Conservation (phyloP, 2,113 vertebrate species). For the Osmerus mordax region DNA sequence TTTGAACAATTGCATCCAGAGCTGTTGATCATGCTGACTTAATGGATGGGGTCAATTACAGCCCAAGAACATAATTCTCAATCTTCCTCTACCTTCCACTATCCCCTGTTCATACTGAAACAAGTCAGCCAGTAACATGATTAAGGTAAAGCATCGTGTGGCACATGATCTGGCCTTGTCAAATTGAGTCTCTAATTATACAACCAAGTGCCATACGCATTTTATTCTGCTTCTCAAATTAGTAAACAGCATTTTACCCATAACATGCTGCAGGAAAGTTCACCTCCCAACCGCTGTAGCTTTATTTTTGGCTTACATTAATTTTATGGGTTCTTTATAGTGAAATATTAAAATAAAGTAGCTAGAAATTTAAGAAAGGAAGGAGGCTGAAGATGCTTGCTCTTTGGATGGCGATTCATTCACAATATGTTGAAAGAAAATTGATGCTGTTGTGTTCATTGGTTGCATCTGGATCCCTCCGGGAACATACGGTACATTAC, state of each 20-base stretch:
- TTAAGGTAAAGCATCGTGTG: conserved; percentile 32
- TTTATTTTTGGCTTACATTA: too few species aligned
- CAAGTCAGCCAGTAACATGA: conserved; percentile 37
- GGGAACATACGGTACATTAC: too few species aligned
- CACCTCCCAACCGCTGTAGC: neutral
- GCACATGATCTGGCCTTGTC: conserved; percentile 56
- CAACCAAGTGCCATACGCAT: conserved; percentile 51
- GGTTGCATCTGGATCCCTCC: too few species aligned
- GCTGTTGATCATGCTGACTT: neutral
- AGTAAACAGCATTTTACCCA: conserved; percentile 51
- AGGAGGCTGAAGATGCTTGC: too few species aligned
- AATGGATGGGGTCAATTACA: neutral
- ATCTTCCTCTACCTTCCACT: neutral
- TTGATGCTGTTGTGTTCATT: too few species aligned
- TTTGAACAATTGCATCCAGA: neutral
- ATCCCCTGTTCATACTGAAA: conserved; percentile 3
- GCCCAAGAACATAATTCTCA: neutral
- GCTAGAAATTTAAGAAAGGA: too few species aligned
- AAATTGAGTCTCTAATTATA: conserved; percentile 43
- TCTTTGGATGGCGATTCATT: too few species aligned
- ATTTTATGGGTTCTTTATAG: too few species aligned
- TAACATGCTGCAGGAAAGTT: conserved; percentile 4
- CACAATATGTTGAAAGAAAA: too few species aligned
- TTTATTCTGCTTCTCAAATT: conserved; percentile 56
- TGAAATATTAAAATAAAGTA: too few species aligned